Conservation (phyloP, 1,140 invertebrate genomes). For the Saccostrea echinata region DNA sequence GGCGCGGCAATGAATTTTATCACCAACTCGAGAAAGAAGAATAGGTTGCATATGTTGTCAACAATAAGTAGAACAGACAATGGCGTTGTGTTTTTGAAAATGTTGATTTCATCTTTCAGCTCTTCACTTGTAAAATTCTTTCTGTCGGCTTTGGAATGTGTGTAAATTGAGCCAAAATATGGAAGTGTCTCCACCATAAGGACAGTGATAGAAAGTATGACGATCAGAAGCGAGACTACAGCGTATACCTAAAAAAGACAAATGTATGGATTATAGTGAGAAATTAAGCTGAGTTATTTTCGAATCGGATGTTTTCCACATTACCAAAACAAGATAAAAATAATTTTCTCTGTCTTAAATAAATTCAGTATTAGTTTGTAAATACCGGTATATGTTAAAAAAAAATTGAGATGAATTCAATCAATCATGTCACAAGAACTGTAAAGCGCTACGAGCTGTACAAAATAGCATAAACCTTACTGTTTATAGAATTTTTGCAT, state of each 20-base stretch:
- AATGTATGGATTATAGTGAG: not conserved
- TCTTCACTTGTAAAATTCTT: conserved; percentile 50
- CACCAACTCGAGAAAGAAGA: conserved; percentile 61
- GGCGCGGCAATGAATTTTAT: conserved; percentile 75
- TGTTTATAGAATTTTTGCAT: too few species aligned
- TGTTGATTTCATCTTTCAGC: conserved; percentile 55
- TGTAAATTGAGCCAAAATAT: conserved; percentile 48
- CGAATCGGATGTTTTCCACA: too few species aligned
- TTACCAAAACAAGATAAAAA: too few species aligned
- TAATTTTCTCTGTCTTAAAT: too few species aligned
- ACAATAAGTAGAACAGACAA: conserved; percentile 56
- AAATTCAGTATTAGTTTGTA: too few species aligned
- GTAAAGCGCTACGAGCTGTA: too few species aligned
- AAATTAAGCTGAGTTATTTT: too few species aligned
- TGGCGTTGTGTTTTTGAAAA: conserved; percentile 53
- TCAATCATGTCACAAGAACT: too few species aligned
- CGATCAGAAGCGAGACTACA: conserved; percentile 57
- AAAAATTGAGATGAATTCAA: too few species aligned
- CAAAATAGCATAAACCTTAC: too few species aligned
- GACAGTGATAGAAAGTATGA: conserved; percentile 62
- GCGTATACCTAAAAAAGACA: conserved; percentile 60
- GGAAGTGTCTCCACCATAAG: conserved; percentile 65
- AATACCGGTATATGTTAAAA: too few species aligned
- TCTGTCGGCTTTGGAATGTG: conserved; percentile 38
- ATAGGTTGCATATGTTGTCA: conserved; percentile 61